Conservation (phyloP, 2,797 vertebrate species). For the Lepus townsendii region DNA sequence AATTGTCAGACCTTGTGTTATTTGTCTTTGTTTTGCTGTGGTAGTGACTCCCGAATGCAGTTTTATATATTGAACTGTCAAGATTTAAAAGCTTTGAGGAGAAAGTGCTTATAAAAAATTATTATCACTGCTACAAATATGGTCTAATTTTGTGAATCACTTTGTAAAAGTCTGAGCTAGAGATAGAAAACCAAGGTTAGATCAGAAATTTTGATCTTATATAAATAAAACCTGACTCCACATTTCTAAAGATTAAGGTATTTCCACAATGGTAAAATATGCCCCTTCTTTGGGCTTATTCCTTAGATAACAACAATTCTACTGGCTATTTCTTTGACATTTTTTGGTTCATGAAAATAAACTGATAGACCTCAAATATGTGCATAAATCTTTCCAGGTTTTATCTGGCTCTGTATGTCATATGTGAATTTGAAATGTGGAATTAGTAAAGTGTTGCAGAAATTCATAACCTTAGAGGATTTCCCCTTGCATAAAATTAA, state of each 20-base stretch:
- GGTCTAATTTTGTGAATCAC: constrained; percentile 2
- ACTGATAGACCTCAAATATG: background rate
- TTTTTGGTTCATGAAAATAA: constrained; percentile 7
- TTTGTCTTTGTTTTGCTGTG: background rate
- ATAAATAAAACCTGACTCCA: background rate
- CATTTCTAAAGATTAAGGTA: background rate
- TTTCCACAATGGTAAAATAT: constrained; percentile 34
- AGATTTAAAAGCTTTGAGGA: constrained; percentile 44
- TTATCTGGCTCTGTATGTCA: background rate
- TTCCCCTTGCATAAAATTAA: background rate
- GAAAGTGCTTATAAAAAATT: constrained; percentile 25
- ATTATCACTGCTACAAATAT: constrained; percentile 10
- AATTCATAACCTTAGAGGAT: background rate
- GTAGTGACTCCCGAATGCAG: background rate
- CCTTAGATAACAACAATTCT: constrained; percentile 21
- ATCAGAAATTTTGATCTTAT: background rate
- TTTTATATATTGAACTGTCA: constrained; percentile 37
- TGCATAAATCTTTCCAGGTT: background rate
- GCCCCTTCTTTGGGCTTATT: background rate
- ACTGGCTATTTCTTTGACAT: background rate
- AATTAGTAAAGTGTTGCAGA: background rate
- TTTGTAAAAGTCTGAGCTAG: background rate
- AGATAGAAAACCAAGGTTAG: constrained; percentile 21
- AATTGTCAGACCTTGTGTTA: background rate
- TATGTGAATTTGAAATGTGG: constrained; percentile 3